These are phyloP conservation scores for Gastracanthus pulcherrimus DNA, from an alignment of 2,888 invertebrate genomes.

Conservation along the genomic window DNA sequence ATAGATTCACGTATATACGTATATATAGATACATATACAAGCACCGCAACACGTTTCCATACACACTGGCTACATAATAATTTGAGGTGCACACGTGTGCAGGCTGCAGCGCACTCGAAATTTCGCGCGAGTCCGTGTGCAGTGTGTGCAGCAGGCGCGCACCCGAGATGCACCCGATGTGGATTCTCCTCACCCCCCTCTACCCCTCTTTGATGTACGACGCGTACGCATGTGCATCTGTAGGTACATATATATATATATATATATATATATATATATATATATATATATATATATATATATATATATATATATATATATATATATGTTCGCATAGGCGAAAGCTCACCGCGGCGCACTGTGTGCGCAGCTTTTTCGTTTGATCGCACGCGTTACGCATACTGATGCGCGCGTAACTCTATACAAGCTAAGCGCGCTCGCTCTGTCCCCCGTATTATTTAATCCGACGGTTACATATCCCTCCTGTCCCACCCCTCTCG, in stretches of 20 bases:
- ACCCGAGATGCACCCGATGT: background rate
- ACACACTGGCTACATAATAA: background rate
- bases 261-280: too few species aligned
- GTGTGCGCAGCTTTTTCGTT: background rate
- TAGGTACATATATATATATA: background rate
- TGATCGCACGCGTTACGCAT: background rate
- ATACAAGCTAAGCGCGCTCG: too few species aligned
- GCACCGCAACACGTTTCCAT: slow-evolving; percentile 14
- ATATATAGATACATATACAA: background rate
- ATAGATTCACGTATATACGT: too few species aligned
- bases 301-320: too few species aligned
- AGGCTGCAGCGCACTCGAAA: background rate
- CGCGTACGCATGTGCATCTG: background rate
- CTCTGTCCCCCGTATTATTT: background rate
- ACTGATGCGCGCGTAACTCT: too few species aligned
- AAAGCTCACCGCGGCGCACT: too few species aligned
- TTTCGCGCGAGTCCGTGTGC: background rate
- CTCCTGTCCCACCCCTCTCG: too few species aligned
- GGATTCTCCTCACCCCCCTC: background rate
- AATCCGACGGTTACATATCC: too few species aligned
- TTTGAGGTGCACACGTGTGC: background rate
- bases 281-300: too few species aligned
- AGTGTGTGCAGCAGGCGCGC: background rate
- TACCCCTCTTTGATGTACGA: background rate
- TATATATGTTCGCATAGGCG: too few species aligned